Conservation (phyloP, 2,888 invertebrate species). For the Cartodere bifasciata region DNA sequence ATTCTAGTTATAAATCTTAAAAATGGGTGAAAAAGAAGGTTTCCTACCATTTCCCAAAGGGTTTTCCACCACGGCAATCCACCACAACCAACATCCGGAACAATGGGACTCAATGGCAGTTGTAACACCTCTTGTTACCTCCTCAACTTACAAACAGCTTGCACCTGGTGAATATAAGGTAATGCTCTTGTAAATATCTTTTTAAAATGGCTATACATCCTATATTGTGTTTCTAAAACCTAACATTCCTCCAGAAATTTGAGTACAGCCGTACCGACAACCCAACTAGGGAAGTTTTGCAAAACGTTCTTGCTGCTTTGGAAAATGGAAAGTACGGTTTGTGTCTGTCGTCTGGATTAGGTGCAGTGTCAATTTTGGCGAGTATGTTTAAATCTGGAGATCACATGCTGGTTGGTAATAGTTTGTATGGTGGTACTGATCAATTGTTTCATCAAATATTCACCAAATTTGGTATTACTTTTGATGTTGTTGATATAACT, state of each 20-base stretch:
- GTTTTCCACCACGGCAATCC: constrained; percentile 85
- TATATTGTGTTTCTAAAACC: too few relatives aligned
- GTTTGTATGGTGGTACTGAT: constrained; percentile 90
- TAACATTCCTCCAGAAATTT: too few relatives aligned
- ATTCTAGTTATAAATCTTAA: neutral
- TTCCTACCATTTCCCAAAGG: constrained; percentile 47
- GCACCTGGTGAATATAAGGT: constrained; percentile 70
- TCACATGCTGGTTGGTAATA: constrained; percentile 81
- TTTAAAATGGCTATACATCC: neutral
- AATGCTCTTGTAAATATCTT: constrained; percentile 25
- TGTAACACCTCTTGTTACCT: constrained; percentile 75
- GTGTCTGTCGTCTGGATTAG: constrained; percentile 82
- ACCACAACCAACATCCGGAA: constrained; percentile 78
- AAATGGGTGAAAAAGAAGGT: constrained; percentile 14
- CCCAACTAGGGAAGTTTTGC: constrained; percentile 79
- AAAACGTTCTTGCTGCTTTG: constrained; percentile 77
- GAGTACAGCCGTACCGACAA: constrained; percentile 93
- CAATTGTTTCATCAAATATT: constrained; percentile 46
- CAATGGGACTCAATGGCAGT: constrained; percentile 76
- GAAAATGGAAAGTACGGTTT: constrained; percentile 79
- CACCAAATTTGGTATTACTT: constrained; percentile 54
- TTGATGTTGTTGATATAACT: constrained; percentile 68
- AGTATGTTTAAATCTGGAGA: constrained; percentile 73
- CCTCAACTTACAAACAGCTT: constrained; percentile 86
- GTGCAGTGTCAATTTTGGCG: constrained; percentile 66